A percentile compares a stretch with the other conserved stretches of the same genome.
These are phyloP conservation scores for Hippopotamyrus pictus DNA, from an alignment of 2,797 vertebrate species.

Conservation along the genomic window DNA sequence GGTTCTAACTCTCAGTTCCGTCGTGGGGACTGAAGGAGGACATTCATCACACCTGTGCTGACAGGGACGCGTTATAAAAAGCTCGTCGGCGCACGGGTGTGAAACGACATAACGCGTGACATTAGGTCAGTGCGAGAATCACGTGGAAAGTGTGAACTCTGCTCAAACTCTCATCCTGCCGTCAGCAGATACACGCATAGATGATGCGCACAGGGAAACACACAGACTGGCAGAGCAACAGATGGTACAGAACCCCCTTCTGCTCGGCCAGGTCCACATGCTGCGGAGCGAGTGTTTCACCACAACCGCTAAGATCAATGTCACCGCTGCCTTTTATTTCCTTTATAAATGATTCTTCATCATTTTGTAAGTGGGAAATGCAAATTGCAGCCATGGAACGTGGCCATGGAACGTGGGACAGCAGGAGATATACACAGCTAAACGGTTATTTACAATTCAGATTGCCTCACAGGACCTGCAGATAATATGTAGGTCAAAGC, in stretches of 20 bases:
- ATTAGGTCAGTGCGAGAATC: neutral
- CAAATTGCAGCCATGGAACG: slow-evolving; percentile 12
- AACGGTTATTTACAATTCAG: slow-evolving; percentile 12
- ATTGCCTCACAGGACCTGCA: neutral
- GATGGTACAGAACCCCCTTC: neutral
- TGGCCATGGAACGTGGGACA: neutral
- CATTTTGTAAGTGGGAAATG: slow-evolving; percentile 14
- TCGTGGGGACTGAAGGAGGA: neutral
- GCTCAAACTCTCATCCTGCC: neutral
- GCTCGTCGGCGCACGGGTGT: neutral
- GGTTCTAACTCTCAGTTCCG: neutral
- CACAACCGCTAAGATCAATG: neutral
- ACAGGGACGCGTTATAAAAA: neutral
- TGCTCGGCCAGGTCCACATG: neutral
- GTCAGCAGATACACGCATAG: neutral
- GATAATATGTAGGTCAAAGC: slow-evolving; percentile 8
- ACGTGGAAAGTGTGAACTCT: neutral
- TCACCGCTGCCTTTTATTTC: neutral
- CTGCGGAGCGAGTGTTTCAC: neutral
- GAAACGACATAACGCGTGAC: neutral
- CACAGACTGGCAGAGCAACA: neutral
- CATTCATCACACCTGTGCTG: neutral
- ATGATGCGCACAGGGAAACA: neutral
- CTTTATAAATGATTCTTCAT: neutral
- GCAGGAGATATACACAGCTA: neutral